Evolutionary conservation across 2,888 invertebrate genomes (phyloP).

Genomic region (Amiota mariae): DNA sequence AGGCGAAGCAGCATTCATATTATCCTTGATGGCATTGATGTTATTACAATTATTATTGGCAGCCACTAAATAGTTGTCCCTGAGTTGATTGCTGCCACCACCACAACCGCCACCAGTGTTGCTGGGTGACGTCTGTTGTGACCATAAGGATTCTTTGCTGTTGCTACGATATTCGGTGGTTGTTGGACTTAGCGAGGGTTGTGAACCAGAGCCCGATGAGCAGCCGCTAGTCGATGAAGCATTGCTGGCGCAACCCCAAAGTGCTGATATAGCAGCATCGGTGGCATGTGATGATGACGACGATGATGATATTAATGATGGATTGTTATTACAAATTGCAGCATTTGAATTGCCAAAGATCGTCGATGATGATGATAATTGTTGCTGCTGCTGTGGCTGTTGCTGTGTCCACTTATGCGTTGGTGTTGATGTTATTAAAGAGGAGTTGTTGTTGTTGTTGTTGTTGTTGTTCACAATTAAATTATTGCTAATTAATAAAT

Average conservation of each 20-base stretch:
- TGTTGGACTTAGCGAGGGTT: slow-evolving; percentile 71
- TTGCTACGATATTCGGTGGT: slow-evolving; percentile 67
- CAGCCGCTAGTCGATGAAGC: slow-evolving; percentile 65
- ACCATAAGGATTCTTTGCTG: slow-evolving; percentile 73
- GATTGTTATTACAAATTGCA: too few species aligned
- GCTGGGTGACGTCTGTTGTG: slow-evolving; percentile 70
- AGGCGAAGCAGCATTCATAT: slow-evolving; percentile 59
- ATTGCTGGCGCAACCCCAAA: slow-evolving; percentile 70
- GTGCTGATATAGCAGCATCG: slow-evolving; percentile 61
- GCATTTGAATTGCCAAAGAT: not conserved
- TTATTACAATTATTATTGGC: not conserved
- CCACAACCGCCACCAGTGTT: slow-evolving; percentile 38
- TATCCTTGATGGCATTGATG: slow-evolving; percentile 35
- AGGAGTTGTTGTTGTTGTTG: slow-evolving; percentile 38
- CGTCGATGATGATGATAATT: slow-evolving; percentile 11
- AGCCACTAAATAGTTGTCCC: slow-evolving; percentile 50
- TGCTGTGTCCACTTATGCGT: slow-evolving; percentile 34
- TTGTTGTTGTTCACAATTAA: slow-evolving; percentile 45
- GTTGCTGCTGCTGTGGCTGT: slow-evolving; percentile 38
- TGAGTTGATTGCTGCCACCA: slow-evolving; percentile 58
- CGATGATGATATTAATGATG: too few species aligned
- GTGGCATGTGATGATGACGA: slow-evolving; percentile 32
- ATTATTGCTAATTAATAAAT: slow-evolving; percentile 71
- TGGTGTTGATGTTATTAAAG: slow-evolving; percentile 33
- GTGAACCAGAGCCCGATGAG: slow-evolving; percentile 65